A percentile compares a stretch with the other conserved stretches of the same genome.
These are phyloP conservation scores for Leptoclinus maculatus DNA, from an alignment of 2,797 vertebrate genomes.

Conservation along the genomic window DNA sequence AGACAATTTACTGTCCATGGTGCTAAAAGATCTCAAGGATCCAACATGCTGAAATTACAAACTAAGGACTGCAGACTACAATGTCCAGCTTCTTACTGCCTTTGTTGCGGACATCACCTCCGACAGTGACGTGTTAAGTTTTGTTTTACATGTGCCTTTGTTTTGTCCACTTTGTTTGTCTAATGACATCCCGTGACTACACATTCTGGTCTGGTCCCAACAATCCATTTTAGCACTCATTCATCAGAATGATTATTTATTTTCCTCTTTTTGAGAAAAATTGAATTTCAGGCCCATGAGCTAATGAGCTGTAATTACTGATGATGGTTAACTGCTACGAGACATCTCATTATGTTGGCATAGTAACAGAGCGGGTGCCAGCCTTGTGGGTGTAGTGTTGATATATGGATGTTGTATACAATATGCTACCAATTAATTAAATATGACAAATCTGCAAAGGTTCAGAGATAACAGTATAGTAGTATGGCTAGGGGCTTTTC, in stretches of 20 bases:
- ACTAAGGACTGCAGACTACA: not conserved
- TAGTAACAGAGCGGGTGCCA: slow-evolving; percentile 59
- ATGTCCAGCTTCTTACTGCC: not conserved
- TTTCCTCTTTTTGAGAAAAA: slow-evolving; percentile 34
- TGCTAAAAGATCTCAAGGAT: not conserved
- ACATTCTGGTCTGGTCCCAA: slow-evolving; percentile 6
- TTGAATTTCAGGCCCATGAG: slow-evolving; percentile 23
- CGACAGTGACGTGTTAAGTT: not conserved
- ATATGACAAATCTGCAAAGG: slow-evolving; percentile 32
- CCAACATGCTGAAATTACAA: not conserved
- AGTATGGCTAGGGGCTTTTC: not conserved
- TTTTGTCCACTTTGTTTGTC: not conserved
- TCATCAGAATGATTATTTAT: not conserved
- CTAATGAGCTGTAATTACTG: slow-evolving; percentile 62
- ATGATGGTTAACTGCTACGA: slow-evolving; percentile 55
- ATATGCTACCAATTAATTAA: slow-evolving; percentile 49
- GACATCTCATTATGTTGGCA: slow-evolving; percentile 50
- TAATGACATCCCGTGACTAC: not conserved
- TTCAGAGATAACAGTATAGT: slow-evolving; percentile 9
- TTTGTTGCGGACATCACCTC: not conserved
- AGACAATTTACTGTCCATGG: not conserved
- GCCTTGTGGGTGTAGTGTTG: slow-evolving; percentile 47
- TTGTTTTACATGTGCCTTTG: not conserved
- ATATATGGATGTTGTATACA: slow-evolving; percentile 47
- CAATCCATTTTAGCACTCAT: not conserved